Conservation (phyloP, 2,113 vertebrate genomes). For the Alosa alosa region DNA sequence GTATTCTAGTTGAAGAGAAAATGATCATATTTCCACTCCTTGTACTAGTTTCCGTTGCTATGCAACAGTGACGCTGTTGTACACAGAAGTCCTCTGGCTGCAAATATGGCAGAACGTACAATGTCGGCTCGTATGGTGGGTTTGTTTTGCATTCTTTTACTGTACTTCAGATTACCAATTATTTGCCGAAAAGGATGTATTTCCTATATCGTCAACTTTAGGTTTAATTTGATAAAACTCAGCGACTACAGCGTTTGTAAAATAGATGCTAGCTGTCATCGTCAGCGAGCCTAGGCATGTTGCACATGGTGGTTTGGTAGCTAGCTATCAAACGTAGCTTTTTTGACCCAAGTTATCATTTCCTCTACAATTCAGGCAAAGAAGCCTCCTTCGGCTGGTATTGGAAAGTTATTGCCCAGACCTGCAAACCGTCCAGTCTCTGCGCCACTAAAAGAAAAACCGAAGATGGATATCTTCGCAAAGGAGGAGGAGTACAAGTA, state of each 20-base stretch:
- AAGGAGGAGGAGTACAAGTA: constrained; percentile 86
- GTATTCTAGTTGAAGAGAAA: neutral
- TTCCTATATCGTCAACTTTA: neutral
- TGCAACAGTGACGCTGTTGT: constrained; percentile 49
- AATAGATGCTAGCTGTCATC: neutral
- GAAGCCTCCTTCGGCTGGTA: constrained; percentile 44
- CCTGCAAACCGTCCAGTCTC: constrained; percentile 47
- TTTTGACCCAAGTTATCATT: neutral
- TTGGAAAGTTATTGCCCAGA: constrained; percentile 36
- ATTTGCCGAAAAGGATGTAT: neutral
- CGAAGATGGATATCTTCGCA: constrained; percentile 66
- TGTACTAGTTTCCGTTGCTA: constrained; percentile 54
- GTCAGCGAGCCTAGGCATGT: neutral
- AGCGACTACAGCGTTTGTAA: neutral
- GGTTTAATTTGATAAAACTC: neutral
- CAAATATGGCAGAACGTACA: constrained; percentile 59
- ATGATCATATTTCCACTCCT: neutral
- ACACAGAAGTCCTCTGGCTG: neutral
- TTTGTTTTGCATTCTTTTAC: neutral
- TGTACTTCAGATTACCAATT: neutral
- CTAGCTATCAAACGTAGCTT: neutral
- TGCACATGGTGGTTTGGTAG: neutral
- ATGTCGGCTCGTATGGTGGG: neutral
- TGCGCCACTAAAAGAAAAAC: constrained; percentile 42
- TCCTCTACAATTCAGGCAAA: constrained; percentile 46